phyloP scores from a whole-genome alignment of 2,113 vertebrate genomes.

The Naja naja region DNA sequence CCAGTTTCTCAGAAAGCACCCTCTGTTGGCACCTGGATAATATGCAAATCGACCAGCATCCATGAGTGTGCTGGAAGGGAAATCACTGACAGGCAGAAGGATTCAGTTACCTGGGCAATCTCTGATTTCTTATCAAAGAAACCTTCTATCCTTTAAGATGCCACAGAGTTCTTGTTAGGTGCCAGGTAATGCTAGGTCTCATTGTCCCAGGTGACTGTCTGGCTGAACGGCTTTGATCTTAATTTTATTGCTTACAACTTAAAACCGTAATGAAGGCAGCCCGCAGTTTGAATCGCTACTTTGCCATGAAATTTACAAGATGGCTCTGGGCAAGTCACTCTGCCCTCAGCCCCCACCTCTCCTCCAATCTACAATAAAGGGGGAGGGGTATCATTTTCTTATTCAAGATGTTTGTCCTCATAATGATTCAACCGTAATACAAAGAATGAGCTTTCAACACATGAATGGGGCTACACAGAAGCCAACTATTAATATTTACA shows the following conservation, averaged over 20 bases:
- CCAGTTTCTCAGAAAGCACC: neutral
- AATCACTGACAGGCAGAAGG: neutral
- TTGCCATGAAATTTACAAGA: neutral
- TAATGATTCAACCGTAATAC: neutral
- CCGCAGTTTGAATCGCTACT: neutral
- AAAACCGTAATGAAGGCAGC: neutral
- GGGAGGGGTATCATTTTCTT: neutral
- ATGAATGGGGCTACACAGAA: neutral
- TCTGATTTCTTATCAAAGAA: neutral
- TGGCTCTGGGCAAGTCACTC: neutral
- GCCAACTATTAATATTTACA: neutral
- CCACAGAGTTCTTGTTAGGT: neutral
- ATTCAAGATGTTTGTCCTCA: neutral
- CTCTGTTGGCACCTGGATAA: neutral
- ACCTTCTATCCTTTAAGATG: neutral
- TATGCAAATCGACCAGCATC: neutral
- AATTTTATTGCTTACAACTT: neutral
- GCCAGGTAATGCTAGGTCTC: neutral
- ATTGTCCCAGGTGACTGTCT: neutral
- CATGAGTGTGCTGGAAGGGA: neutral
- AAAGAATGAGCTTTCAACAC: neutral
- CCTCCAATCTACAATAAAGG: neutral
- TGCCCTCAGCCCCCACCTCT: neutral
- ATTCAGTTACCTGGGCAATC: neutral
- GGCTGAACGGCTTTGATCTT: neutral